Percentiles rank a stretch among this genome's conserved stretches.
Evolutionary conservation across 2,888 invertebrate species (phyloP).

Genomic region (Eristalinus sepulchralis): DNA sequence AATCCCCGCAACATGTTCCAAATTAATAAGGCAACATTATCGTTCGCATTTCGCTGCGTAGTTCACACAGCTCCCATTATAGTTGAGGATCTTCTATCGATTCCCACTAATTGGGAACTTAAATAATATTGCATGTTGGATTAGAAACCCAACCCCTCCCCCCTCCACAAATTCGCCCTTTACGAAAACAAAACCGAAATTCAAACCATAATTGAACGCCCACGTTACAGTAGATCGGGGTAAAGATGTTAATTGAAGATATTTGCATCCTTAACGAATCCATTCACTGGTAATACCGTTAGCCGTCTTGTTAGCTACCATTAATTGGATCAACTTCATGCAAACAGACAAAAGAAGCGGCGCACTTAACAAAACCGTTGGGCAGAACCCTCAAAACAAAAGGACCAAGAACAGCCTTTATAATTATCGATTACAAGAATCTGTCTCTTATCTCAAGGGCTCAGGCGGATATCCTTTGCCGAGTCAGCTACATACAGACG

Average conservation of each 20-base stretch:
- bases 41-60: too few relatives aligned
- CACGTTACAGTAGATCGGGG: not conserved
- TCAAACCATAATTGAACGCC: not conserved
- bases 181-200: not conserved
- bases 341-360: not conserved
- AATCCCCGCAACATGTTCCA: too few relatives aligned
- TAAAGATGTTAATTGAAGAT: not conserved
- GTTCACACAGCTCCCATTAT: too few relatives aligned
- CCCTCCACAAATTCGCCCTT: not conserved
- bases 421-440: slow-evolving; percentile 12
- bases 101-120: not conserved
- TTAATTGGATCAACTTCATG: not conserved
- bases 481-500: slow-evolving; percentile 33
- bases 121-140: not conserved
- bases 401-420: not conserved
- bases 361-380: not conserved
- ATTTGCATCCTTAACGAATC: not conserved
- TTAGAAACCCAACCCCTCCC: not conserved
- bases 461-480: slow-evolving; percentile 42
- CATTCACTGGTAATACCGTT: not conserved
- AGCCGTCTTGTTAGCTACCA: not conserved
- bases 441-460: slow-evolving; percentile 42
- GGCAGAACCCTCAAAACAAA: not conserved
- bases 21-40: too few relatives aligned
- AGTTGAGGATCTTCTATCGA: too few relatives aligned